These are phyloP conservation scores for Calephelis perditalis DNA, from an alignment of 2,888 invertebrate species.

Conservation along the genomic window DNA sequence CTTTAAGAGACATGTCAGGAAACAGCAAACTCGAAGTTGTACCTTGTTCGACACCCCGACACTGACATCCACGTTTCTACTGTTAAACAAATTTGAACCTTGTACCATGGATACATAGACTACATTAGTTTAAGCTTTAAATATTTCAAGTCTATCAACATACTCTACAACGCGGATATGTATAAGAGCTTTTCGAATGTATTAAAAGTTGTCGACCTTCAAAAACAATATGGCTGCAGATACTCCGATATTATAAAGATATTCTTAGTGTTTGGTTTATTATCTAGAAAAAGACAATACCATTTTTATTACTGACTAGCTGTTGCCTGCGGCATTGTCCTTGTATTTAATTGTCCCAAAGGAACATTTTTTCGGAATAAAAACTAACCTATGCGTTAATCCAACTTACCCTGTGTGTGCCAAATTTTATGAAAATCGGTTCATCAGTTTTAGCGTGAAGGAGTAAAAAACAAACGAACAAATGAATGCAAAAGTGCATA, in stretches of 20 bases:
- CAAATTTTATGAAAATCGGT: too few species aligned
- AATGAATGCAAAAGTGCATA: too few species aligned
- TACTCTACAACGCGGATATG: conserved; percentile 57
- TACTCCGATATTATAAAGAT: conserved; percentile 22
- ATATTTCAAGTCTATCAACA: conserved; percentile 29
- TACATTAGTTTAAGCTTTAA: conserved; percentile 23
- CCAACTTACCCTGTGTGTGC: too few species aligned
- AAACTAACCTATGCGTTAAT: too few species aligned
- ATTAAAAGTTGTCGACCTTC: conserved; percentile 61
- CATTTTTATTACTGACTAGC: too few species aligned
- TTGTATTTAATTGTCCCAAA: too few species aligned
- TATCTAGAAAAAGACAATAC: too few species aligned
- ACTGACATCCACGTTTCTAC: conserved; percentile 26
- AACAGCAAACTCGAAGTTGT: conserved; percentile 38
- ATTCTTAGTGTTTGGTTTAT: too few species aligned
- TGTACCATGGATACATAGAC: conserved; percentile 35
- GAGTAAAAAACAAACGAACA: too few species aligned
- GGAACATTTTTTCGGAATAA: too few species aligned
- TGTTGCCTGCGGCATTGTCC: too few species aligned
- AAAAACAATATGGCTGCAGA: conserved; percentile 40
- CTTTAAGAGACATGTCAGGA: conserved; percentile 35
- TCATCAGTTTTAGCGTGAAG: too few species aligned
- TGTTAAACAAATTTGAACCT: conserved; percentile 30
- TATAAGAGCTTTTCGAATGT: conserved; percentile 55
- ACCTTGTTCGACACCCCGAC: conserved; percentile 41